A percentile compares a stretch with the other conserved stretches of the same genome.
Conservation (phyloP, 2,113 vertebrate species). For the Cinclus cinclus region DNA sequence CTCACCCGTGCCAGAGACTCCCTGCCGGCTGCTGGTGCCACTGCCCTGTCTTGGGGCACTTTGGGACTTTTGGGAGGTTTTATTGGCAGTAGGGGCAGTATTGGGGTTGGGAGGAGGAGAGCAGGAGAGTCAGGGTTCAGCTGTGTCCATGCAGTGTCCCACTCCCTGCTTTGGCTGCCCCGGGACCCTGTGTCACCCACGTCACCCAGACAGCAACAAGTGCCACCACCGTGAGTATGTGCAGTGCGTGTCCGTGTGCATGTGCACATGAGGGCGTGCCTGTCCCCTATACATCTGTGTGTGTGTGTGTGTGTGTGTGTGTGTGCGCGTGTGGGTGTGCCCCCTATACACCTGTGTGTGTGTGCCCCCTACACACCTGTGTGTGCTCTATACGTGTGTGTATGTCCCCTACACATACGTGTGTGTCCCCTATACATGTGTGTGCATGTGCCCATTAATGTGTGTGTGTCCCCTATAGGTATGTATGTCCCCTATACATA, state of each 20-base stretch:
- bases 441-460: too few relatives aligned
- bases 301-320: not conserved
- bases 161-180: accelerated
- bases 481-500: too few relatives aligned
- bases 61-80: not conserved
- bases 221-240: accelerated
- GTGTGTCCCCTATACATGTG: too few relatives aligned
- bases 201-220: not conserved
- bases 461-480: too few relatives aligned
- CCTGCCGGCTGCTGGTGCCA: accelerated
- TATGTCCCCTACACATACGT: too few relatives aligned
- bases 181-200: accelerated
- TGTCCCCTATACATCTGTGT: too few relatives aligned
- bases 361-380: not conserved
- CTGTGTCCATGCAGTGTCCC: not conserved
- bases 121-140: accelerated
- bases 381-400: too few relatives aligned
- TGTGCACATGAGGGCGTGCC: too few relatives aligned
- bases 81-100: accelerated
- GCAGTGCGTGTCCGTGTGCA: accelerated
- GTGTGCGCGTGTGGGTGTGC: not conserved
- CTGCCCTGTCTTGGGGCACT: not conserved
- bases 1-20: accelerated
- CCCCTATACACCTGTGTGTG: not conserved
- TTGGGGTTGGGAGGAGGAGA: not conserved